phyloP scores from a whole-genome alignment of 92 coral and sea anemone genomes.

The Zoanthus sociatus region DNA sequence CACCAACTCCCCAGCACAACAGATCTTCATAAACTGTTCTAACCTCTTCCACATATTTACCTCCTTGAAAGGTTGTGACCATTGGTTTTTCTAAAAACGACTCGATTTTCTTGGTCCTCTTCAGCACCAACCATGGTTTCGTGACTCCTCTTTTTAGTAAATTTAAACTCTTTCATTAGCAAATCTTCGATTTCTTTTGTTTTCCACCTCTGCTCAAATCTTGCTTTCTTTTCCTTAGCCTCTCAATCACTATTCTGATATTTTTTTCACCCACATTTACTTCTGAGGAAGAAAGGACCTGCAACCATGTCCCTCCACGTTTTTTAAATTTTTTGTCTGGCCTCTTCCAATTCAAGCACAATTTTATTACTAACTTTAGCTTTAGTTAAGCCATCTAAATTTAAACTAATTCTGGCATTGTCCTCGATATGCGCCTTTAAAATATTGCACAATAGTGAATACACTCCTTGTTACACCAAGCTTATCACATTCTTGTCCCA shows the following conservation, averaged over 20 bases:
- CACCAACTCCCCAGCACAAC: too few species aligned
- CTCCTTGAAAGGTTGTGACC: slow-evolving; percentile 45
- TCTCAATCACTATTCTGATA: too few species aligned
- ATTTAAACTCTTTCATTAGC: neutral
- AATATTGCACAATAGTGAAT: slow-evolving; percentile 12
- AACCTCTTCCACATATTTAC: slow-evolving; percentile 44
- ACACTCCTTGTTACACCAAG: slow-evolving; percentile 25
- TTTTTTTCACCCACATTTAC: slow-evolving; percentile 25
- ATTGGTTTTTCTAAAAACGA: slow-evolving; percentile 19
- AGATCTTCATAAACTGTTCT: slow-evolving; percentile 48
- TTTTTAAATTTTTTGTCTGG: slow-evolving; percentile 4
- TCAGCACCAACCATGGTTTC: neutral
- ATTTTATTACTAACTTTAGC: too few species aligned
- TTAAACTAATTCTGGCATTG: neutral
- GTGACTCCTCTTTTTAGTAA: neutral
- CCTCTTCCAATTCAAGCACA: slow-evolving; percentile 19
- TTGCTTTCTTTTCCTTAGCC: slow-evolving; percentile 24
- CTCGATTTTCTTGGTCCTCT: slow-evolving; percentile 22
- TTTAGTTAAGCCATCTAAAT: too few species aligned
- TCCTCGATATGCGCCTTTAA: neutral
- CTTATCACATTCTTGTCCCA: slow-evolving; percentile 28
- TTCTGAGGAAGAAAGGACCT: slow-evolving; percentile 16
- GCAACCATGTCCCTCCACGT: slow-evolving; percentile 30
- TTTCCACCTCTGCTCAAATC: slow-evolving; percentile 15
- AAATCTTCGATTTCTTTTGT: neutral